Percentiles rank a stretch among this genome's conserved stretches.
phyloP scores from a whole-genome alignment of 2,888 invertebrate genomes.

The Hypomecis punctinalis region DNA sequence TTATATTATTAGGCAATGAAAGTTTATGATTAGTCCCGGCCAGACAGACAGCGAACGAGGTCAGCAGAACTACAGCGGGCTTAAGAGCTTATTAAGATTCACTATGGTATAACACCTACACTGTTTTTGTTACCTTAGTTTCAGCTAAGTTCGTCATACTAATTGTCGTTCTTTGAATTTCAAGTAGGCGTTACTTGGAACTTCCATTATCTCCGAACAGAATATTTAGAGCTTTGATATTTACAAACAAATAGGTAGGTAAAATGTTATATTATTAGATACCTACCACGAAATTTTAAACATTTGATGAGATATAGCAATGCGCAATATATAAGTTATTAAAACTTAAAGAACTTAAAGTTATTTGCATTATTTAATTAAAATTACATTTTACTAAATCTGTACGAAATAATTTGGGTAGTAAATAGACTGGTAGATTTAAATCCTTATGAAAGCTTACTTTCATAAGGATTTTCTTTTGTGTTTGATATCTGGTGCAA shows the following conservation, averaged over 20 bases:
- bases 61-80: slow-evolving; percentile 39
- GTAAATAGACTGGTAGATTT: too few species aligned
- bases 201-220: background rate
- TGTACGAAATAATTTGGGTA: too few species aligned
- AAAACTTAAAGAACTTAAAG: too few species aligned
- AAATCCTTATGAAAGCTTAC: too few species aligned
- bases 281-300: too few species aligned
- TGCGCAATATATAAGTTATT: too few species aligned
- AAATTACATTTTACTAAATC: too few species aligned
- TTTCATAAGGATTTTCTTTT: too few species aligned
- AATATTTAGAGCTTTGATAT: background rate
- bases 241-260: background rate
- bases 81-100: slow-evolving; percentile 44
- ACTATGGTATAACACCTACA: slow-evolving; percentile 30
- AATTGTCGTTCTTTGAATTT: slow-evolving; percentile 8
- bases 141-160: slow-evolving; percentile 10
- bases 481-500: too few species aligned
- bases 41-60: slow-evolving; percentile 44
- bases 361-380: too few species aligned
- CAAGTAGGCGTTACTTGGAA: background rate
- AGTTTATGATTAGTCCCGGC: slow-evolving; percentile 52
- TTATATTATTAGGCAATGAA: slow-evolving; percentile 55
- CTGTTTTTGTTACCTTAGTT: slow-evolving; percentile 20
- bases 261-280: too few species aligned
- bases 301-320: too few species aligned